Evolutionary conservation across 1,140 invertebrate species (phyloP).

Genomic region (Druon quercuslanigerum): DNA sequence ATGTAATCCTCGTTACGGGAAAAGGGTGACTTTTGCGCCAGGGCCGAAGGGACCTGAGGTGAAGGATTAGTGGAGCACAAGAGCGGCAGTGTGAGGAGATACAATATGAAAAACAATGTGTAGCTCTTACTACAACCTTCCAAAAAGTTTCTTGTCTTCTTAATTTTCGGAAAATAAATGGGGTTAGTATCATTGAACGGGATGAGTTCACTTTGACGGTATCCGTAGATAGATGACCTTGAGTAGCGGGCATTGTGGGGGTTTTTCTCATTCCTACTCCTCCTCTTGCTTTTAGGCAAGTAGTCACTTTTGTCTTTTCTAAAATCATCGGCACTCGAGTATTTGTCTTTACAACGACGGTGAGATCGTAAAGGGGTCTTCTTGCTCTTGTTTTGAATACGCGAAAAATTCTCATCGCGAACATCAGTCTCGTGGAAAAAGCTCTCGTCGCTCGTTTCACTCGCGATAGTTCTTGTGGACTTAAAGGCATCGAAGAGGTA

Average conservation of each 20-base stretch:
- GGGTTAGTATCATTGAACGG: slow-evolving; percentile 7
- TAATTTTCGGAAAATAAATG: background rate
- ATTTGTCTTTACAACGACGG: slow-evolving; percentile 17
- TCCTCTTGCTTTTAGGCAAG: slow-evolving; percentile 32
- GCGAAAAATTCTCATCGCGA: slow-evolving; percentile 1
- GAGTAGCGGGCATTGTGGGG: slow-evolving; percentile 62
- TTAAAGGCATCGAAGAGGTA: slow-evolving; percentile 10
- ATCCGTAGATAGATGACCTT: slow-evolving; percentile 42
- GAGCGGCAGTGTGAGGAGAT: slow-evolving; percentile 65
- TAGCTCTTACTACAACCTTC: background rate
- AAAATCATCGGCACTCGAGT: slow-evolving; percentile 6
- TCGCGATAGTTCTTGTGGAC: slow-evolving; percentile 21
- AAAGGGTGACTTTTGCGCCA: slow-evolving; percentile 55
- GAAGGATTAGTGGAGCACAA: slow-evolving; percentile 63
- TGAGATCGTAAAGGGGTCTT: slow-evolving; percentile 18
- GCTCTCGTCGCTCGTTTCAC: slow-evolving; percentile 26
- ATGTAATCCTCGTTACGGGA: slow-evolving; percentile 48
- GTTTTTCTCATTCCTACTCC: slow-evolving; percentile 40
- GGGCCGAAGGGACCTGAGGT: slow-evolving; percentile 49
- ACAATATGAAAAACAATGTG: slow-evolving; percentile 58
- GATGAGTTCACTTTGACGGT: slow-evolving; percentile 5
- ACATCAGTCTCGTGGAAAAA: slow-evolving; percentile 22
- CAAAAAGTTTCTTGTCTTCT: background rate
- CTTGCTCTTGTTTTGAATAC: slow-evolving; percentile 12
- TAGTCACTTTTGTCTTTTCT: slow-evolving; percentile 15